Percentiles rank a stretch among this genome's conserved stretches.
phyloP scores from a whole-genome alignment of 2,113 vertebrate genomes.

The Dipodomys merriami region DNA sequence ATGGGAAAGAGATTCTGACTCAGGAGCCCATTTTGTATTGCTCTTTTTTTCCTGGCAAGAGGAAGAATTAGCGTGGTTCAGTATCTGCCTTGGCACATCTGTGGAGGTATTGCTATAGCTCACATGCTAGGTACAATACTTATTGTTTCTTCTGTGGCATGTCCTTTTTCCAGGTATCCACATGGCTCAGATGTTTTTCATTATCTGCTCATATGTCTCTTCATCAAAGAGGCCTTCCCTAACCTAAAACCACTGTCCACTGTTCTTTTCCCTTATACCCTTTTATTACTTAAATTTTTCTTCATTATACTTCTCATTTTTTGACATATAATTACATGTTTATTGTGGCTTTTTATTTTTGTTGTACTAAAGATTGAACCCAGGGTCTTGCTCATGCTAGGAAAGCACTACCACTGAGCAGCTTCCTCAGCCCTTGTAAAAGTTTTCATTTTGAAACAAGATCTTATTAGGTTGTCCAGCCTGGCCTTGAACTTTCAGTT shows the following conservation, averaged over 20 bases:
- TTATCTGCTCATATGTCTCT: constrained; percentile 24
- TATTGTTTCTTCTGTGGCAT: constrained; percentile 37
- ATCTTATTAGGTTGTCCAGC: no score
- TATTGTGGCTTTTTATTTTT: not conserved
- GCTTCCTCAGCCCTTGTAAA: no score
- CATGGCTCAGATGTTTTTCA: constrained; percentile 35
- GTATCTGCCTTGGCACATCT: constrained; percentile 10
- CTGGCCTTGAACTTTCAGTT: no score
- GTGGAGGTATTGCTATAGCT: not conserved
- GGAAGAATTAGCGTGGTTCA: constrained; percentile 14
- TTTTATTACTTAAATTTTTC: constrained; percentile 38
- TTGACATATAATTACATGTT: not conserved
- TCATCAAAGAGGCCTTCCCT: not conserved
- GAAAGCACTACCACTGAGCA: no score
- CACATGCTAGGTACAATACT: not conserved
- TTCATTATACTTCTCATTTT: not conserved
- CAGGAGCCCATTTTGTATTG: constrained; percentile 47
- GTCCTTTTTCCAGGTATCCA: not conserved
- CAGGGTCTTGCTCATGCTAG: no score
- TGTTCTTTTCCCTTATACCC: constrained; percentile 6
- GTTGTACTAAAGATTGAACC: no score
- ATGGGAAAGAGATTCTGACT: constrained; percentile 49
- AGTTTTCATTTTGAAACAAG: no score
- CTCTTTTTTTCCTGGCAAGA: constrained; percentile 50
- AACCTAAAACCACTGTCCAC: not conserved